Evolutionary conservation across 2,888 invertebrate species (phyloP), one percentile per base, ranked within the genome.

Genomic region (Hypercompe scribonia): DNA sequence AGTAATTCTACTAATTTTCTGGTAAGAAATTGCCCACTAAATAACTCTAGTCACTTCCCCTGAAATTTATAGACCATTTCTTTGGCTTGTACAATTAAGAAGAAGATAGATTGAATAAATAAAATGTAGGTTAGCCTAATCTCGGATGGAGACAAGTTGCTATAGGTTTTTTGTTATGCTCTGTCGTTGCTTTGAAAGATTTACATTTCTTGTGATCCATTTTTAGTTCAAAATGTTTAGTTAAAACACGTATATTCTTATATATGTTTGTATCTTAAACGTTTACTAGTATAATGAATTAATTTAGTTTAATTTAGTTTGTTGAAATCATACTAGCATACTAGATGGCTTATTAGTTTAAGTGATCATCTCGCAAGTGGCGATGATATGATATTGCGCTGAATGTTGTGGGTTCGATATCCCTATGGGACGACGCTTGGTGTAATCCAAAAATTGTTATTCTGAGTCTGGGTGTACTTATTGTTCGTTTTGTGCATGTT

Each of bases 11-110:
- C 81, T 79, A 83, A 84, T 84, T 83, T 84, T 82, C 77, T 84
- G 80, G 78, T 73, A 82, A 82, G 81, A 82, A 86, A 88, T 87
- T 85, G 81, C 85, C 78, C 82, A 84, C 81, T 88, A 88, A 88
- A 87, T 87, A 82, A 86, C 82, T 78, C 75, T 71, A 82, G 82
- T 82, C 84, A 80, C 79, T 82, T 81, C 81, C 74, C 77, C 71
- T 67, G 76, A 71, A 83, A 87, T 88, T 87, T 87, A 87, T 86
- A 83, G 81, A 86, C 82, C 81, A 78, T 81, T 80, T 81, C 80
- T 82, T 82, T 81, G 78, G 79, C 77, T 81, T 61, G 70, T 76
- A 73, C 83, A 87, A 87, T 87, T 87, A 84, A 86, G 83, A 85
- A 77, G 72, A 80, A 84, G 82, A 81, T 75, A 74, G 74, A 82